phyloP scores from a whole-genome alignment of 2,797 vertebrate genomes.

The Synaphobranchus kaupii region DNA sequence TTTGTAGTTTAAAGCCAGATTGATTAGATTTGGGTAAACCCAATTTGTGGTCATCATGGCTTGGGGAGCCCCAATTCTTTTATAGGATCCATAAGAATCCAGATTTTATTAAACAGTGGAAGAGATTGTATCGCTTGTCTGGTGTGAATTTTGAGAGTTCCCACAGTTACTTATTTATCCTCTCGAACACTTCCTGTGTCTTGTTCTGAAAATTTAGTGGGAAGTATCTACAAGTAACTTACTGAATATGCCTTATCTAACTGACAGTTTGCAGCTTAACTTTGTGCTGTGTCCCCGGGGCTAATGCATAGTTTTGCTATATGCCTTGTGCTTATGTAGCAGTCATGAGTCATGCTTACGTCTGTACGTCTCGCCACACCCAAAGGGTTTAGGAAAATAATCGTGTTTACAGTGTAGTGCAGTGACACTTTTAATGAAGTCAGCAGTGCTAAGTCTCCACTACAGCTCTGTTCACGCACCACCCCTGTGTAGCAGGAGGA shows the following conservation, averaged over 20 bases:
- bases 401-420: not conserved
- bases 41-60: not conserved
- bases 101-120: not conserved
- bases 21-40: not conserved
- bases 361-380: not conserved
- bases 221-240: not conserved
- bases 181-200: not conserved
- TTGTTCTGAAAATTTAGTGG: not conserved
- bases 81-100: not conserved
- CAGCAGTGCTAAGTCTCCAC: not conserved
- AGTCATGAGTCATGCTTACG: not conserved
- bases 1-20: not conserved
- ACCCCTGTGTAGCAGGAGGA: not conserved
- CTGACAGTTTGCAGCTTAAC: not conserved
- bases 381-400: not conserved
- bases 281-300: not conserved
- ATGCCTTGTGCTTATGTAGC: not conserved
- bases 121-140: not conserved
- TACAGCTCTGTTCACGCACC: not conserved
- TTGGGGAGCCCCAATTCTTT: not conserved
- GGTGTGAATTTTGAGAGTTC: not conserved
- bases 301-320: not conserved
- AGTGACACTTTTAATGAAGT: not conserved
- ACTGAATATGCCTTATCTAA: not conserved
- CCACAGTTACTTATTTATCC: not conserved